Conservation (phyloP, 2,113 vertebrate genomes). For the Eptesicus fuscus region DNA sequence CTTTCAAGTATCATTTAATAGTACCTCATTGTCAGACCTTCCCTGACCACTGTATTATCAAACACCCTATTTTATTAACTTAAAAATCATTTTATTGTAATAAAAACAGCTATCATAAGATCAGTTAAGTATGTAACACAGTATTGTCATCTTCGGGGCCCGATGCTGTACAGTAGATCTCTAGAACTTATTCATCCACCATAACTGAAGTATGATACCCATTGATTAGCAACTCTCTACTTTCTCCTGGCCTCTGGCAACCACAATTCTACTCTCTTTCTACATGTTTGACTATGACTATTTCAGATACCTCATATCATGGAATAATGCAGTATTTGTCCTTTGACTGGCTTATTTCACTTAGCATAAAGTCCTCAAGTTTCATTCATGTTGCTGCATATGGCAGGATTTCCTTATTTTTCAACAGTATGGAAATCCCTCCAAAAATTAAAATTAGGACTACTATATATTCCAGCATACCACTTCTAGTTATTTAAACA, state of each 20-base stretch:
- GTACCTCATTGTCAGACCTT: neutral
- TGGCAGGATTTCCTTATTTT: neutral
- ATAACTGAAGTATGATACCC: neutral
- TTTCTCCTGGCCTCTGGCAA: neutral
- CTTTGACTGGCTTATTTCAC: neutral
- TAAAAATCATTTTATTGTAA: neutral
- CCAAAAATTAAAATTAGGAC: neutral
- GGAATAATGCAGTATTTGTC: neutral
- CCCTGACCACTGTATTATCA: neutral
- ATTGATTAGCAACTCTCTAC: neutral
- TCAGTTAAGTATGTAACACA: neutral
- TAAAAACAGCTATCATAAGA: neutral
- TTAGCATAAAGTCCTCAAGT: neutral
- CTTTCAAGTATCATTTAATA: neutral
- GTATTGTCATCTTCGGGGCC: neutral
- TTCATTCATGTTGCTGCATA: neutral
- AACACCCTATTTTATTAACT: neutral
- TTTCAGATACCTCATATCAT: neutral
- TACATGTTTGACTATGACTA: neutral
- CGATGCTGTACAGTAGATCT: neutral
- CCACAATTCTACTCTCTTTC: neutral
- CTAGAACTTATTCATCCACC: neutral
- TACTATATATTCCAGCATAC: neutral
- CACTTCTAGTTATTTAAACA: neutral
- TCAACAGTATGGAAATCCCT: neutral